Evolutionary conservation across 2,797 vertebrate genomes (phyloP).

Genomic region (Taeniopygia guttata): DNA sequence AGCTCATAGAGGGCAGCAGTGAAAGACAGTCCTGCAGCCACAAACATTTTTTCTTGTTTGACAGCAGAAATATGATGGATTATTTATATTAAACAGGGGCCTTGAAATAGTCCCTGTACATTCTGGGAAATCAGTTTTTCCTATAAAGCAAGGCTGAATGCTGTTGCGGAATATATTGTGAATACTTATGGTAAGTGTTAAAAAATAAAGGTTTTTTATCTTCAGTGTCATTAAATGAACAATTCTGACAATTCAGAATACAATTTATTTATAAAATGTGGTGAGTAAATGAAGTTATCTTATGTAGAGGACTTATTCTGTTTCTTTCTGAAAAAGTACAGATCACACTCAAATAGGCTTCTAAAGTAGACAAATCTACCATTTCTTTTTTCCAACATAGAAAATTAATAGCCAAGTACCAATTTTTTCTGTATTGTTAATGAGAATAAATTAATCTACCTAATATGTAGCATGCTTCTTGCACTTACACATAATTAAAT

Average conservation of each 20-base stretch:
- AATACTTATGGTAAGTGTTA: neutral
- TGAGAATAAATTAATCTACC: conserved; percentile 40
- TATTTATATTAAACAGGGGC: neutral
- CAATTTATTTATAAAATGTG: neutral
- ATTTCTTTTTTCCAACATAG: neutral
- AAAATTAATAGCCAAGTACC: conserved; percentile 22
- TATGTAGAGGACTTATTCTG: neutral
- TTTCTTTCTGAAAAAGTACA: neutral
- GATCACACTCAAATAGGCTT: neutral
- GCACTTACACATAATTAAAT: conserved; percentile 53
- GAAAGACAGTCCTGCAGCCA: neutral
- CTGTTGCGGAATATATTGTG: neutral
- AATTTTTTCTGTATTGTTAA: conserved; percentile 31
- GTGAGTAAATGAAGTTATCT: neutral
- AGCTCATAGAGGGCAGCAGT: neutral
- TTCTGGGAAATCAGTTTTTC: neutral
- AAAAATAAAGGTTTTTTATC: neutral
- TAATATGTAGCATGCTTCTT: conserved; percentile 34
- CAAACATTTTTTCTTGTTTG: neutral
- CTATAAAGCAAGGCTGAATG: neutral
- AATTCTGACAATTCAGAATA: neutral
- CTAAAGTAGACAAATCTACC: neutral
- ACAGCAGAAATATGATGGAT: conserved; percentile 5
- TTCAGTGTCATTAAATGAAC: neutral
- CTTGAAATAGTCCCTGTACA: conserved; percentile 1